phyloP scores from a whole-genome alignment of 2,888 invertebrate species.

The Cataglyphis altisquamis region DNA sequence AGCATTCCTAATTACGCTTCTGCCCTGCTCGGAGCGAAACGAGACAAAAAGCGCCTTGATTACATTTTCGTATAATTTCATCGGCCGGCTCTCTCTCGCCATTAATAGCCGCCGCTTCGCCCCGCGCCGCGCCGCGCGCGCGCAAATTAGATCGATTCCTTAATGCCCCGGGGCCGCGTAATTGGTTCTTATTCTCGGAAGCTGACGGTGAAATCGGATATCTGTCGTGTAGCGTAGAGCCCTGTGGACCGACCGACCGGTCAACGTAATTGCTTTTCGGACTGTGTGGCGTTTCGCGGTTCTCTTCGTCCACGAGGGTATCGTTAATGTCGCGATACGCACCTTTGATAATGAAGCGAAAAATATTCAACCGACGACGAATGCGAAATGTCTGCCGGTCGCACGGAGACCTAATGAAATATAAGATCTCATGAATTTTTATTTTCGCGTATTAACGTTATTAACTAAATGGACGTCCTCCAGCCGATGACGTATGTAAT shows the following conservation, averaged over 20 bases:
- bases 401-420: constrained; percentile 67
- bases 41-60: constrained; percentile 85
- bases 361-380: constrained; percentile 60
- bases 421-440: constrained; percentile 22
- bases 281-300: constrained; percentile 75
- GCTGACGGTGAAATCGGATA: constrained; percentile 78
- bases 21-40: constrained; percentile 81
- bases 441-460: constrained; percentile 7
- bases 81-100: constrained; percentile 76
- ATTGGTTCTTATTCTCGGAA: constrained; percentile 80
- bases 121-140: constrained; percentile 56
- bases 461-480: background rate
- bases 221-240: constrained; percentile 72
- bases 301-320: constrained; percentile 46
- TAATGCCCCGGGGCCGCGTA: constrained; percentile 79
- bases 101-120: constrained; percentile 69
- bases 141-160: constrained; percentile 81
- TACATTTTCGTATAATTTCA: constrained; percentile 85
- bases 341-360: constrained; percentile 73
- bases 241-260: constrained; percentile 59
- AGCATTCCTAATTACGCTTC: constrained; percentile 85
- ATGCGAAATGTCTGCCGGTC: constrained; percentile 25
- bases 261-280: constrained; percentile 75
- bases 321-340: constrained; percentile 74
- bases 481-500: constrained; percentile 13